Evolutionary conservation across 2,888 invertebrate species (phyloP), one percentile per base, ranked within the genome.

Genomic region (Baccha elongata): DNA sequence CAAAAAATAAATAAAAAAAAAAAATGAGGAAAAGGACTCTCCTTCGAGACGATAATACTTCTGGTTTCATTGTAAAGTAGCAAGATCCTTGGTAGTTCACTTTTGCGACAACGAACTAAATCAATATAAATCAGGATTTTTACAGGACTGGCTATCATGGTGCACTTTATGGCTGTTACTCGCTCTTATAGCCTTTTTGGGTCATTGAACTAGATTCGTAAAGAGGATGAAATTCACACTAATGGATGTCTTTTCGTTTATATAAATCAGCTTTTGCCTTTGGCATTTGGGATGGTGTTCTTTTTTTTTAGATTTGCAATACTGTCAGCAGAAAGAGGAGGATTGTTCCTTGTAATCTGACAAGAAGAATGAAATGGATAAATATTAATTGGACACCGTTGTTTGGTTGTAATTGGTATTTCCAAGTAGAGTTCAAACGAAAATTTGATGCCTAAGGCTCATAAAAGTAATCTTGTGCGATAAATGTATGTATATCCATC

Each of bases 101-200:
- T n/a, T n/a, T 21, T 58, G 40, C 42, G 58, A 40, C 67, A 26
- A 2, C 21, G 1, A 52, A 52, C 29, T 17, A 53, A 68, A 69
- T 62, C 62, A 62, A 69, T 71, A 71, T 64, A 64, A 76, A 76
- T 71, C 53, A 62, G 76, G 60, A 53, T 62, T 48, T 69, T 69
- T 69, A 6, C 19, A 17, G 32, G 35, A 29, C 21, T 40, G 32
- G n/a, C 17, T 42, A 4, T 46, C 46, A 19, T 21, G 40, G 26
- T 55, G 76, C 44, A 35, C 52, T 53, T 53, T 48, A 19, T 55
- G 29, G 53, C 32, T 50, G 71, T 69, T 58, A 37, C 40, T 23
- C n/a, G n/a, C 40, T 40, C 26, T 40, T 37, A 37, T 13, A 23
- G 37, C 37, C 23, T 58, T 58, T 58, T 58, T 58, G 15, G 55